Conservation (phyloP, 2,888 invertebrate genomes). For the Muscina levida region DNA sequence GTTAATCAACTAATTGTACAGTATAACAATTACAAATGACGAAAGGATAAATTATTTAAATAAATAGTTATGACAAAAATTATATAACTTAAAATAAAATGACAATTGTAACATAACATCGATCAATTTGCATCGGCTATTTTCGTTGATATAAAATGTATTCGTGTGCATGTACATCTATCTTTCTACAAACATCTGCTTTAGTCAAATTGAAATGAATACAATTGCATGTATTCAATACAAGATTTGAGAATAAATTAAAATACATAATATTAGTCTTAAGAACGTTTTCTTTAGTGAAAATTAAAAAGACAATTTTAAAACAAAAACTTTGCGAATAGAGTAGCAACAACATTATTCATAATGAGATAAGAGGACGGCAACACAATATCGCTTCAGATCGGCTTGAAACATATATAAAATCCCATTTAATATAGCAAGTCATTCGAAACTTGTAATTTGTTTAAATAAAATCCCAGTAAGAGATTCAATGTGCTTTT, state of each 20-base stretch:
- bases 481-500: too few species aligned
- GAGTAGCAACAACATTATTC: slow-evolving; percentile 5
- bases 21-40: slow-evolving; percentile 40
- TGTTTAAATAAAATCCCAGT: too few species aligned
- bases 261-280: too few species aligned
- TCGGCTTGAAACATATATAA: too few species aligned
- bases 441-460: too few species aligned
- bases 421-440: too few species aligned
- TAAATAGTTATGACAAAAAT: slow-evolving; percentile 57
- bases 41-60: slow-evolving; percentile 50
- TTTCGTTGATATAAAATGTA: slow-evolving; percentile 52
- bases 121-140: slow-evolving; percentile 34
- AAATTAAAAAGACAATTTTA: too few species aligned
- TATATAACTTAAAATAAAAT: slow-evolving; percentile 41
- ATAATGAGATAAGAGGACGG: background rate
- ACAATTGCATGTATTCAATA: background rate
- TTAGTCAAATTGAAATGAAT: slow-evolving; percentile 12
- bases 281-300: too few species aligned
- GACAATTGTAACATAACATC: slow-evolving; percentile 43
- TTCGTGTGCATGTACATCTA: slow-evolving; percentile 14
- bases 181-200: slow-evolving; percentile 2
- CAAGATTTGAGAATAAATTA: too few species aligned
- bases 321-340: too few species aligned
- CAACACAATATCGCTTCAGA: too few species aligned
- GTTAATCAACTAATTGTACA: slow-evolving; percentile 52